Conservation (phyloP, 1,140 invertebrate genomes). For the Hyposmocoma kahamanoa region DNA sequence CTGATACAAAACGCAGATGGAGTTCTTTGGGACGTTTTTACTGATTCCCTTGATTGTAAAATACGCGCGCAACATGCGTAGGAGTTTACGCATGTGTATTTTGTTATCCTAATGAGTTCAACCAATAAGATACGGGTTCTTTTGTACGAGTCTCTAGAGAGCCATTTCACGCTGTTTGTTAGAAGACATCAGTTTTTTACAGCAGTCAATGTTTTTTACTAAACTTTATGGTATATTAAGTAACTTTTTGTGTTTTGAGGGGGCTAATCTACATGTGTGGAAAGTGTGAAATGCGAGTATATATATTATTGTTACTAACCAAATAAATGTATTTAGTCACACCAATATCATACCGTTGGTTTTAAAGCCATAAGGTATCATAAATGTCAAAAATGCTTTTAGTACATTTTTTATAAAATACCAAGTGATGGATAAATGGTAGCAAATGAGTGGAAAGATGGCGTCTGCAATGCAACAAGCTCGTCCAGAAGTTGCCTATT, state of each 20-base stretch:
- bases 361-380: no score
- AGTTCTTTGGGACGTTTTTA: no score
- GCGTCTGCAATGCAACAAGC: no score
- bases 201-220: not conserved
- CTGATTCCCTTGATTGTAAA: conserved; percentile 58
- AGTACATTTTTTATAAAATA: no score
- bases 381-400: no score
- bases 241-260: not conserved
- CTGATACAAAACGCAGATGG: no score
- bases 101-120: conserved; percentile 62
- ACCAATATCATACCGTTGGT: no score
- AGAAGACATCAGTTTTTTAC: conserved; percentile 18
- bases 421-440: no score
- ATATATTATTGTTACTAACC: not conserved
- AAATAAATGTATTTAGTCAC: no score
- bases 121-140: conserved; percentile 55
- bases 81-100: conserved; percentile 57
- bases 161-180: conserved; percentile 26
- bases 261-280: no score
- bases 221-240: not conserved
- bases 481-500: no score
- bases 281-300: not conserved
- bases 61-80: conserved; percentile 47
- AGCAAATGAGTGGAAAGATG: no score
- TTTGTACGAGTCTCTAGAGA: conserved; percentile 27